phyloP scores from a whole-genome alignment of 2,797 vertebrate species.

The Acipenser transmontanus region DNA sequence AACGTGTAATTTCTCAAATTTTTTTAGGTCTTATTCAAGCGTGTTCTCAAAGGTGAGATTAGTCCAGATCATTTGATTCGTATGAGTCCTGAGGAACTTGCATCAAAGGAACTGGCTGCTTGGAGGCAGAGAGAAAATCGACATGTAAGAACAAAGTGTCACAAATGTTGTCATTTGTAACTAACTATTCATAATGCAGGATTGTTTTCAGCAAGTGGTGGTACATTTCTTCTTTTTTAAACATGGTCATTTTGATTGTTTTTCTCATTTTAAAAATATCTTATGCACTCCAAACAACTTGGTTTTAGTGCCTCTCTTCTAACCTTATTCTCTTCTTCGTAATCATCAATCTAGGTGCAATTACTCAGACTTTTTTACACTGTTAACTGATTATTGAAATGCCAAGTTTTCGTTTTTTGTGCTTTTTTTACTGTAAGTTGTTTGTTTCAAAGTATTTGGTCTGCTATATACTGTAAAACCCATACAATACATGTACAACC shows the following conservation, averaged over 20 bases:
- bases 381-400: too few relatives aligned
- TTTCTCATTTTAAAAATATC: neutral
- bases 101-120: slow-evolving; percentile 93
- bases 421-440: too few relatives aligned
- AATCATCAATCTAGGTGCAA: too few relatives aligned
- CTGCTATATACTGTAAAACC: too few relatives aligned
- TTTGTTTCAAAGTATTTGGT: too few relatives aligned
- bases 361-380: too few relatives aligned
- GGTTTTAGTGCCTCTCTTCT: too few relatives aligned
- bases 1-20: neutral
- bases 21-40: slow-evolving; percentile 77
- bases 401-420: too few relatives aligned
- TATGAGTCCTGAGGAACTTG: slow-evolving; percentile 95
- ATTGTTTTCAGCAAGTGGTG: neutral
- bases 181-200: neutral
- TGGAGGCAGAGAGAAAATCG: slow-evolving; percentile 96
- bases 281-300: neutral
- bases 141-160: slow-evolving; percentile 69
- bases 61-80: slow-evolving; percentile 87
- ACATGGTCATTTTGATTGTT: slow-evolving; percentile 1
- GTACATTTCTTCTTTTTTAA: neutral
- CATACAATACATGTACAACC: too few relatives aligned
- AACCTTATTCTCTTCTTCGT: too few relatives aligned
- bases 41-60: slow-evolving; percentile 90
- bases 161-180: neutral